A percentile compares a stretch with the other conserved stretches of the same genome.
Conservation (phyloP, 2,113 vertebrate genomes). For the Erythrocebus patas region DNA sequence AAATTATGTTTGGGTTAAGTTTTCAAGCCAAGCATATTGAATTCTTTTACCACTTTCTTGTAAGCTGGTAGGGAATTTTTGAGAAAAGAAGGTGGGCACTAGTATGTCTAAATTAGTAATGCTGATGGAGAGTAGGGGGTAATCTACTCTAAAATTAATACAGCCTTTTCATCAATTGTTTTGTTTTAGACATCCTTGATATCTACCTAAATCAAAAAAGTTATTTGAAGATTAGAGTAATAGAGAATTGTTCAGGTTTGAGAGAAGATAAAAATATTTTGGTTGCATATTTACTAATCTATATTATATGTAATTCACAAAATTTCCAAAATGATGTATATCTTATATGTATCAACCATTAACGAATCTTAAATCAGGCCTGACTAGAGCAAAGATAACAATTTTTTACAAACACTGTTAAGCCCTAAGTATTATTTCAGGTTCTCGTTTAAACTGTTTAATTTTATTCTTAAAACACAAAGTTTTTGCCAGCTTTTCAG, state of each 20-base stretch:
- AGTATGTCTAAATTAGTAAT: background rate
- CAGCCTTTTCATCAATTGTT: background rate
- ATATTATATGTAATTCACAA: background rate
- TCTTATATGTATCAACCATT: background rate
- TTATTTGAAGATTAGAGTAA: slow-evolving; percentile 11
- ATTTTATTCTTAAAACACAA: slow-evolving; percentile 26
- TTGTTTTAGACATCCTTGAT: background rate
- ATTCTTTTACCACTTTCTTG: background rate
- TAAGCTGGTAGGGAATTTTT: background rate
- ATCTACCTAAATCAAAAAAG: background rate
- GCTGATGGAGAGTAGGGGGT: background rate
- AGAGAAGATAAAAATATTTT: slow-evolving; percentile 29
- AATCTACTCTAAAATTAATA: background rate
- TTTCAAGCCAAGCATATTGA: background rate
- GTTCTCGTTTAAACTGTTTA: slow-evolving; percentile 20
- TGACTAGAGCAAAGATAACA: background rate
- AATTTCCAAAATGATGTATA: slow-evolving; percentile 6
- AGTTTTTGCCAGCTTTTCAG: slow-evolving; percentile 2
- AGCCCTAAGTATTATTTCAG: slow-evolving; percentile 25
- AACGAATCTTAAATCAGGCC: slow-evolving; percentile 11
- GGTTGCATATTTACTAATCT: slow-evolving; percentile 29
- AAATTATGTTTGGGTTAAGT: slow-evolving; percentile 5
- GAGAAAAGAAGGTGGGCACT: background rate
- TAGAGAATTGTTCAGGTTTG: background rate
- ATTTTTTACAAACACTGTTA: slow-evolving; percentile 7